Base-by-base conservation (phyloP, 1,140 invertebrate species). In the Marisa cornuarietis region DNA sequence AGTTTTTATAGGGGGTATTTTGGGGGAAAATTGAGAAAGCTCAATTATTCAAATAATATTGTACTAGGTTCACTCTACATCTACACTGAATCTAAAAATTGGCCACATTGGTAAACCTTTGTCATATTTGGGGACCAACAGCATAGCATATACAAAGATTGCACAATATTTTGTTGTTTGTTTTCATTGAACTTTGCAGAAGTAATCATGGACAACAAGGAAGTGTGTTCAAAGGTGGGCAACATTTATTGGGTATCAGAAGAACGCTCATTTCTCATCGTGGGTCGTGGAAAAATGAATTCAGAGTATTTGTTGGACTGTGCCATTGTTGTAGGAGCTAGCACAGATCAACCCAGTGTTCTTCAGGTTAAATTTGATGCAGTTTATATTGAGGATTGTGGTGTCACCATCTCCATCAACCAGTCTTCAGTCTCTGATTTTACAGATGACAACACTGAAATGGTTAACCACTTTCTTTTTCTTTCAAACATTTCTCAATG, bases 371-470 rank as follows among this genome's bases (percentile, higher is more conserved):
- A 61, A 11, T 78, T 81, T 74, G 80, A 81, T 20, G 76, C 68
- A 24, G 66, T 81, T 42, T 77, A 81, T 71, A 74, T 81, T 18
- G 62, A 78, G n/a, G 75, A 81, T 71, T 81, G 80, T 68, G 76
- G 68, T 31, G 76, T 81, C 24, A 68, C 16, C 22, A 26, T 81
- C 13, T 42, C 69, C 20, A 63, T 81, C 8, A 73, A 69, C 13
- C 80, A 81, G 76, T 81, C 80, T 4, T 24, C 69, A 10, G 42
- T 7, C 75, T 78, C 76, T 61, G 66, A 73, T 16, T 81, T 81
- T 72, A 51, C 24, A 16, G 1, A 61, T 65, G 61, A 66, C 31
- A 63, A 49, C 26, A 42, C 61, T n/a, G 14, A 13, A 42, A 76
- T 76, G 74, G 74, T 76, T 58, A 58, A 58, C 54, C 54, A 14